These are phyloP conservation scores for Nymphalis io DNA, from an alignment of 1,140 invertebrate genomes.

Conservation along the genomic window DNA sequence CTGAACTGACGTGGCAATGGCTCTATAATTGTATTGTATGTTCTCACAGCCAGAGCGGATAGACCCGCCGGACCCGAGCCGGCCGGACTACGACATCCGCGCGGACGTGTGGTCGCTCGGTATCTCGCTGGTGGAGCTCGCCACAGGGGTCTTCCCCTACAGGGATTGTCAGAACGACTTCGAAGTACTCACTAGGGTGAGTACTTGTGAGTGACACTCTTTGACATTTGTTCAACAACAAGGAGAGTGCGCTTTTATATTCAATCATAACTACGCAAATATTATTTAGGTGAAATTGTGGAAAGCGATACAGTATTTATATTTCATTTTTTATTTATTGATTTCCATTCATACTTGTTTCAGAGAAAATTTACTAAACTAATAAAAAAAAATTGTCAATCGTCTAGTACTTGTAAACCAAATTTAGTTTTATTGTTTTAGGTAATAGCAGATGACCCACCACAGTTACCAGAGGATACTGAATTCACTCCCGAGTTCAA, in stretches of 20 bases:
- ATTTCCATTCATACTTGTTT: too few species aligned
- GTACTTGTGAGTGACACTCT: conserved; percentile 15
- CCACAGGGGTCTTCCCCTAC: conserved; percentile 95
- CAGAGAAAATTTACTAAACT: too few species aligned
- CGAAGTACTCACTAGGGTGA: conserved; percentile 94
- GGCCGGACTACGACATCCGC: conserved; percentile 97
- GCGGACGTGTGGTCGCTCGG: conserved; percentile 99
- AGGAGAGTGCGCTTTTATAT: too few species aligned
- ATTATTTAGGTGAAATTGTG: too few species aligned
- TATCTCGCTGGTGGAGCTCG: conserved; percentile 96
- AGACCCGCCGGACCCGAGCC: conserved; percentile 92
- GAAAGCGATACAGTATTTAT: too few species aligned
- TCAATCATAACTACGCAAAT: too few species aligned
- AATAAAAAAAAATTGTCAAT: too few species aligned
- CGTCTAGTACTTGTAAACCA: too few species aligned
- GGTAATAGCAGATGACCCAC: conserved; percentile 94
- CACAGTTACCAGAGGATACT: conserved; percentile 87
- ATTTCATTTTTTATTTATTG: too few species aligned
- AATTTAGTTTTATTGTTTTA: conserved; percentile 47
- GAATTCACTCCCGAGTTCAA: conserved; percentile 91
- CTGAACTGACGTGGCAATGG: too few species aligned
- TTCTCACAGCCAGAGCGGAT: conserved; percentile 91
- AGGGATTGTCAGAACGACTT: conserved; percentile 97
- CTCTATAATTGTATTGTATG: background rate
- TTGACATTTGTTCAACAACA: background rate